These are phyloP conservation scores for Drosophila multiciliata DNA, from an alignment of 2,888 invertebrate species.

Conservation along the genomic window DNA sequence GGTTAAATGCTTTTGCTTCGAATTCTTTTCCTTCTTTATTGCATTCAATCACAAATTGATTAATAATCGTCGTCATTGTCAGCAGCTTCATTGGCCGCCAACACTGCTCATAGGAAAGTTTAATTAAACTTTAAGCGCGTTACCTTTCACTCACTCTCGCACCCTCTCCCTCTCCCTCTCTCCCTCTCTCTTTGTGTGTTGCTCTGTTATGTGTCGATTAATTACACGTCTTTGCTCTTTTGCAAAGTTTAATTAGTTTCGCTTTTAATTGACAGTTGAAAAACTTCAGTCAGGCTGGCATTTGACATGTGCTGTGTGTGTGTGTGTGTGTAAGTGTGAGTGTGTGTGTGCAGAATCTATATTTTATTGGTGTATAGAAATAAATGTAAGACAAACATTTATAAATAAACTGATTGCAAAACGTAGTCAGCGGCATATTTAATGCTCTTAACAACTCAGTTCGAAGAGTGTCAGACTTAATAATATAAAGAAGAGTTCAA, in stretches of 20 bases:
- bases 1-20: slow-evolving; percentile 31
- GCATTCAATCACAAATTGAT: slow-evolving; percentile 70
- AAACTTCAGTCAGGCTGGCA: slow-evolving; percentile 65
- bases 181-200: not conserved
- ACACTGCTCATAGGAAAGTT: slow-evolving; percentile 68
- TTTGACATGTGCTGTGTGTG: slow-evolving; percentile 51
- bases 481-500: not conserved
- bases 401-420: not conserved
- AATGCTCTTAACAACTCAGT: not conserved
- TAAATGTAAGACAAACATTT: slow-evolving; percentile 10
- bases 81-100: slow-evolving; percentile 34
- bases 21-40: slow-evolving; percentile 19
- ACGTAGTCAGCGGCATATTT: not conserved
- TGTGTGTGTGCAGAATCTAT: slow-evolving; percentile 14
- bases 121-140: slow-evolving; percentile 75
- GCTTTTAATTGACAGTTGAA: slow-evolving; percentile 76
- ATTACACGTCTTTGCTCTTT: slow-evolving; percentile 68
- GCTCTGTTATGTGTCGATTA: slow-evolving; percentile 64
- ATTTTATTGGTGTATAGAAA: slow-evolving; percentile 18
- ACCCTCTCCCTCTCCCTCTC: not conserved
- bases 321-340: slow-evolving; percentile 16
- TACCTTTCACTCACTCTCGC: slow-evolving; percentile 16
- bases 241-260: slow-evolving; percentile 79
- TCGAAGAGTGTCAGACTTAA: not conserved
- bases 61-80: slow-evolving; percentile 70